A percentile compares a stretch with the other conserved stretches of the same genome.
Conservation (phyloP, 2,888 invertebrate genomes). For the Drosophila anceps region DNA sequence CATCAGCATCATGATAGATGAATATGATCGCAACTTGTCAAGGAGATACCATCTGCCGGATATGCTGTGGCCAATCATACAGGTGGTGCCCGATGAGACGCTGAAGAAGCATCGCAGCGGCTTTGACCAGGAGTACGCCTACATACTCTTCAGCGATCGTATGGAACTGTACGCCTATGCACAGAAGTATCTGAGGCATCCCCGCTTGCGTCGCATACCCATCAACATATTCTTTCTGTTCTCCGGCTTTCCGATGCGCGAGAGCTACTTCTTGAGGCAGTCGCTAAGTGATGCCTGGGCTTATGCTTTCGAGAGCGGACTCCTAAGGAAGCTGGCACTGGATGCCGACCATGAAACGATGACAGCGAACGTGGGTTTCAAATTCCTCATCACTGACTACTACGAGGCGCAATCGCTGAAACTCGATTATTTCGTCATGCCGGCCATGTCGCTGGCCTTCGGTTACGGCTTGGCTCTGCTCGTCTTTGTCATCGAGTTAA, state of each 20-base stretch:
- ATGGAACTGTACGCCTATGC: slow-evolving; percentile 64
- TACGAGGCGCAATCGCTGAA: slow-evolving; percentile 50
- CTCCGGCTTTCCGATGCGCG: slow-evolving; percentile 66
- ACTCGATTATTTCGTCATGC: slow-evolving; percentile 79
- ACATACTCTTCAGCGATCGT: slow-evolving; percentile 71
- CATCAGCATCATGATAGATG: slow-evolving; percentile 62
- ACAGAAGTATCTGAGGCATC: slow-evolving; percentile 57
- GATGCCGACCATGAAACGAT: slow-evolving; percentile 68
- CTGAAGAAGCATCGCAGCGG: slow-evolving; percentile 49
- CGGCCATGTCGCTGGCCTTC: slow-evolving; percentile 67
- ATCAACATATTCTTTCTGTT: slow-evolving; percentile 65
- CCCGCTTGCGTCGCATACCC: slow-evolving; percentile 62
- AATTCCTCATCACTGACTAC: slow-evolving; percentile 65
- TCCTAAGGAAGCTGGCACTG: slow-evolving; percentile 48
- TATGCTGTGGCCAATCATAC: slow-evolving; percentile 46
- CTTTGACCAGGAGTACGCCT: slow-evolving; percentile 63
- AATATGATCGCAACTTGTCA: slow-evolving; percentile 50
- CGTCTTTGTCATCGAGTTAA: slow-evolving; percentile 69
- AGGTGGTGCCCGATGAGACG: slow-evolving; percentile 45
- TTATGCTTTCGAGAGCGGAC: slow-evolving; percentile 63
- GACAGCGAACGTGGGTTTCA: slow-evolving; percentile 60
- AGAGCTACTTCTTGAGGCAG: slow-evolving; percentile 61
- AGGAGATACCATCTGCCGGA: slow-evolving; percentile 51
- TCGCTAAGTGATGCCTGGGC: slow-evolving; percentile 60
- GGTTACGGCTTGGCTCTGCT: slow-evolving; percentile 64